Evolutionary conservation across 2,113 vertebrate species (phyloP), one percentile per base, ranked within the genome.

Genomic region (Channa maculata): DNA sequence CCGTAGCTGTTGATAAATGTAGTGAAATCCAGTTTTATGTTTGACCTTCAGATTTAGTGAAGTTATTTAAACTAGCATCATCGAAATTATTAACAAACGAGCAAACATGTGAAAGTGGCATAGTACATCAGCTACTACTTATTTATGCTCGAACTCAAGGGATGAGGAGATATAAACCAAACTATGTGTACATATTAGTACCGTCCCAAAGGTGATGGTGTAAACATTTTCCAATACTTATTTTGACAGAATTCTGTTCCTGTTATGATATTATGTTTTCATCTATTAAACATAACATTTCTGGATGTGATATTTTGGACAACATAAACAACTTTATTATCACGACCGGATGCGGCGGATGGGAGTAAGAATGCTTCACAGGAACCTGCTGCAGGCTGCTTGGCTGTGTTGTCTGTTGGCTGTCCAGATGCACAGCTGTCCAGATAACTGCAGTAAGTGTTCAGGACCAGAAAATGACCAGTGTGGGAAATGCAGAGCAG

Each of bases 401-500:
- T 88, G 78, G 50, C 74, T 87, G 58, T 76, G 80, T 59, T 64
- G 64, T 45, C 49, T 88, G 36, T 8, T 88, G 66, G 71, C 68
- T 13, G 61, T 46, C 59, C 53, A 64, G 55, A 80, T 57, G 33
- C 68, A 70, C 67, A 84, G 83, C 82, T 94, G 92, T 57, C 85
- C 89, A 6, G 88, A 89, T 33, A 6, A 94, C 0, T 99, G 98
- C 0, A 96, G 89, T 52, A 94, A 92, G 62, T 99, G 97, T 87
- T 95, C 94, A 0, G 95, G 95, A 43, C 95, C 95, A 0, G 93
- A 95, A 81, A 94, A 95, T 57, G 91, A 94, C 79, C 91, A 93
- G 62, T 99, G 98, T 79, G 82, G 95, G 52, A 95, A 95, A 61
- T 99, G 98, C 90, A 95, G 90, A 86, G 90, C 91, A 39, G 98